phyloP scores from a whole-genome alignment of 2,888 invertebrate species.

The Plemyria rubiginata region DNA sequence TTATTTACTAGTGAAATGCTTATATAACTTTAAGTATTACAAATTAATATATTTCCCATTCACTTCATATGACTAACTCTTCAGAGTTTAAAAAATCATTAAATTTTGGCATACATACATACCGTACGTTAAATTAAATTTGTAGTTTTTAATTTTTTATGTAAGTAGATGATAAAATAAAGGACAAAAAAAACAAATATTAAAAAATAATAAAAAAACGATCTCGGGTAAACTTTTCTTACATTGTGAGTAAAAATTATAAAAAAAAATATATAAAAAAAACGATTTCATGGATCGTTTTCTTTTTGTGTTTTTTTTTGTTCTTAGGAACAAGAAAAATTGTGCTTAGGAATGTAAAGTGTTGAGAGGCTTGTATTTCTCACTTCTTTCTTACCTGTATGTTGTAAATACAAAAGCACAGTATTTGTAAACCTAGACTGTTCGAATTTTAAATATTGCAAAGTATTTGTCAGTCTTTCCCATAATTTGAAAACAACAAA shows the following conservation, averaged over 20 bases:
- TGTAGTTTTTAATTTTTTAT: conserved; percentile 30
- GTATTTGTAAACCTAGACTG: not conserved
- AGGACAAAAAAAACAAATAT: conserved; percentile 70
- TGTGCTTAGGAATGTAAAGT: not conserved
- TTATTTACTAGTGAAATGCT: conserved; percentile 41
- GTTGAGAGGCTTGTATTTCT: not conserved
- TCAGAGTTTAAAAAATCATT: conserved; percentile 38
- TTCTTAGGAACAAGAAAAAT: conserved; percentile 13
- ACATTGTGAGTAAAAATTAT: conserved; percentile 23
- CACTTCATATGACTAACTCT: conserved; percentile 31
- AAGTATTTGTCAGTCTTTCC: not conserved
- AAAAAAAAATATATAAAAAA: conserved; percentile 2
- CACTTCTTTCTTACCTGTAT: not conserved
- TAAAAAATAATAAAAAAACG: conserved; percentile 71
- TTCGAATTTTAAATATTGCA: not conserved
- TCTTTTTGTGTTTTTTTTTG: no score
- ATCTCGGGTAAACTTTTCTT: conserved; percentile 57
- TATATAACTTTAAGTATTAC: conserved; percentile 35
- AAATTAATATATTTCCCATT: conserved; percentile 38
- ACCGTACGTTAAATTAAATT: conserved; percentile 26
- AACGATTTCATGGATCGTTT: conserved; percentile 1
- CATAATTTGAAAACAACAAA: not conserved
- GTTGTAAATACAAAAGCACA: not conserved
- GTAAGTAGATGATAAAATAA: conserved; percentile 54
- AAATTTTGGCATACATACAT: conserved; percentile 42